These are phyloP conservation scores for Caenorhabditis angaria DNA, from an alignment of 2,888 invertebrate species.

Conservation along the genomic window DNA sequence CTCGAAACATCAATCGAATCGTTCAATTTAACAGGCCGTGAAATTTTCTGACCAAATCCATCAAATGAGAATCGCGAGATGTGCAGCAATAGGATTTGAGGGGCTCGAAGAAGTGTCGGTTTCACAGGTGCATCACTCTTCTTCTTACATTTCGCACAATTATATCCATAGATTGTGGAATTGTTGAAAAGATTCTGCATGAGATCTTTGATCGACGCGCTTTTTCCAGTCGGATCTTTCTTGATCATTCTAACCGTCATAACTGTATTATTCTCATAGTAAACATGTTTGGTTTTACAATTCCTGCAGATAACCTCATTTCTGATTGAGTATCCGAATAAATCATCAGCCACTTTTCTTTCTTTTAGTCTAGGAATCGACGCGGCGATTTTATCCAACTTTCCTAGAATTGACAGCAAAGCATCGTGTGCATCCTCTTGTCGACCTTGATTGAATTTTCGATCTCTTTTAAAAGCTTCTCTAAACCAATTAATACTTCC, in stretches of 20 bases:
- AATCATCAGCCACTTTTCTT: conserved; percentile 30
- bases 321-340: conserved; percentile 38
- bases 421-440: conserved; percentile 45
- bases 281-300: conserved; percentile 41
- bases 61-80: conserved; percentile 40
- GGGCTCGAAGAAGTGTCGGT: conserved; percentile 33
- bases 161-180: conserved; percentile 34
- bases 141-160: conserved; percentile 35
- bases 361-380: conserved; percentile 26
- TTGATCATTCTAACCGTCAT: conserved; percentile 41
- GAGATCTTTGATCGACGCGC: conserved; percentile 33
- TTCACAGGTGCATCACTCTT: conserved; percentile 38
- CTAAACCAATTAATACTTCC: conserved; percentile 35
- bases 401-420: conserved; percentile 31
- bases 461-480: conserved; percentile 28
- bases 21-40: conserved; percentile 27
- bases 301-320: conserved; percentile 32
- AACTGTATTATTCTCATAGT: conserved; percentile 41
- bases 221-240: conserved; percentile 25
- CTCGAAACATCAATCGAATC: conserved; percentile 28
- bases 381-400: conserved; percentile 22
- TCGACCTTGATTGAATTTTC: conserved; percentile 39
- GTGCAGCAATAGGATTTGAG: conserved; percentile 32
- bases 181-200: conserved; percentile 30
- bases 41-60: conserved; percentile 36